Evolutionary conservation across 2,797 vertebrate species (phyloP), one percentile per base, ranked within the genome.

Genomic region (Phrynocephalus forsythii): DNA sequence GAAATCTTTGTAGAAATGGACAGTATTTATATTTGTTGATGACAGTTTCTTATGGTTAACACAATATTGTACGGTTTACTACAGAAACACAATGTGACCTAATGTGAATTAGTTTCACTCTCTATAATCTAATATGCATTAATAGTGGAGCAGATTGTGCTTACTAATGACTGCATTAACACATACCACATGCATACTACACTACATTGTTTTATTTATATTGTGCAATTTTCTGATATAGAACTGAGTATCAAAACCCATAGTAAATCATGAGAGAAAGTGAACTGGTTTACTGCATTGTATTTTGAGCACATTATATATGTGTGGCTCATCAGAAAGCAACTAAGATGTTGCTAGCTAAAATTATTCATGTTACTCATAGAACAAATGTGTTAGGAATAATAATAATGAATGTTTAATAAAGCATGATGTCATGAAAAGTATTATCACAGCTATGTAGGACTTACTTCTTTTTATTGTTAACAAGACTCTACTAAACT

Each of bases 61-160:
- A 78, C 76, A 92, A 90, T 90, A 93, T 89, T 95, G 82, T 87
- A 86, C 88, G 91, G 93, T 94, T 96, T 95, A 92, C 87, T 92
- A 50, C 90, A 91, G 89, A 93, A 93, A 95, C 92, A 93, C 88
- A 88, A 89, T 92, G 87, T 85, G 88, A 91, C 68, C 69, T 92
- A 94, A 94, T 86, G 82, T 91, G 72, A 93, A 89, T 95, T 93
- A 86, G 88, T 94, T 95, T 88, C 92, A 78, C 92, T 90, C 94
- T 77, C 83, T 92, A 52, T 87, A 88, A 89, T 92, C 84, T 90
- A 90, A 90, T 92, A 79, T 84, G 68, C 88, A 85, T 93, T 91
- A 89, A 72, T 86, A 68, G 71, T 82, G 50, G 91, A 85, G 66
- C 85, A 73, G 84, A 73, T 50, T 79, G 9, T 87, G 88, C 66